Percentiles rank a stretch among this genome's conserved stretches.
Conservation (phyloP, 2,113 vertebrate genomes). For the Grus americana region DNA sequence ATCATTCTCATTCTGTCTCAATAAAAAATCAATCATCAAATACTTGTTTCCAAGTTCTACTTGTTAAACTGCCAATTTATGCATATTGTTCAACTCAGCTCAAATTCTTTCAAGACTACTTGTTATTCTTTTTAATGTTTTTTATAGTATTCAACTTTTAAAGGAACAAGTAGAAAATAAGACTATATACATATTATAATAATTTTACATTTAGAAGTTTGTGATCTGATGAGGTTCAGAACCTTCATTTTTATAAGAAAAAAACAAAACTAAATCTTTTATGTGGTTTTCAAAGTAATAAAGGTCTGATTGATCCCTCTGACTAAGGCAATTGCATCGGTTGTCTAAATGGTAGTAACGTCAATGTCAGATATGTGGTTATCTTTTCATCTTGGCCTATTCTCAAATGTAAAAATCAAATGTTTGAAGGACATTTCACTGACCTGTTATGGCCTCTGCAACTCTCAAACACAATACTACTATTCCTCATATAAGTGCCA, state of each 20-base stretch:
- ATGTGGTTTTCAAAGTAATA: constrained; percentile 69
- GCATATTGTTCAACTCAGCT: constrained; percentile 65
- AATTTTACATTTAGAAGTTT: constrained; percentile 13
- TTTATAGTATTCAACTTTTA: constrained; percentile 18
- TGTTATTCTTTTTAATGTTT: constrained; percentile 60
- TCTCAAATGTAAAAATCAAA: constrained; percentile 96
- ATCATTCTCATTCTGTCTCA: constrained; percentile 73
- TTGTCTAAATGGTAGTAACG: constrained; percentile 83
- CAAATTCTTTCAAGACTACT: constrained; percentile 66
- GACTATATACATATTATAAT: neutral
- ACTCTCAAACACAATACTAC: constrained; percentile 81
- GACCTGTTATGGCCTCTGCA: constrained; percentile 93
- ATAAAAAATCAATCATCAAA: constrained; percentile 78
- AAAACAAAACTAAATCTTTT: constrained; percentile 44
- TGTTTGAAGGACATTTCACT: constrained; percentile 97
- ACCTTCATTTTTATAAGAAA: constrained; percentile 40
- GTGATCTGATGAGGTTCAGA: neutral
- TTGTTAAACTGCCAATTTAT: constrained; percentile 77
- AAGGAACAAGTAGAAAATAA: neutral
- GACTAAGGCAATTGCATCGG: constrained; percentile 82
- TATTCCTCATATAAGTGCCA: constrained; percentile 79
- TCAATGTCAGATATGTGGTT: constrained; percentile 89
- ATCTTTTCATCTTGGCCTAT: constrained; percentile 85
- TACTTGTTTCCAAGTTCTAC: constrained; percentile 72
- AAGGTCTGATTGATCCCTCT: constrained; percentile 73